These are phyloP conservation scores for Chiroxiphia lanceolata DNA, from an alignment of 2,797 vertebrate genomes.

Conservation along the genomic window DNA sequence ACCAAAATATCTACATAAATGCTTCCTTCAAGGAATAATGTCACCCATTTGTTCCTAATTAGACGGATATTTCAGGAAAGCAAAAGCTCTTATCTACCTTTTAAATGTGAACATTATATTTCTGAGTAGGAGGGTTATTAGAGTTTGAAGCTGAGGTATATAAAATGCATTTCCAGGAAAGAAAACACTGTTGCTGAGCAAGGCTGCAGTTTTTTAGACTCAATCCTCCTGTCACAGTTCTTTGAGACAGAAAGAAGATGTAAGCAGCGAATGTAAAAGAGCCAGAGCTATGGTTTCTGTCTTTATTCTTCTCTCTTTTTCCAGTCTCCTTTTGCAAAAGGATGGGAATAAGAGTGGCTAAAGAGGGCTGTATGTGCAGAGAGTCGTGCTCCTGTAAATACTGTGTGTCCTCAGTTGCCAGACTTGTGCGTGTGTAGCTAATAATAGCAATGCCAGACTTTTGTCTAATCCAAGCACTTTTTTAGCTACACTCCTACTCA, in stretches of 20 bases:
- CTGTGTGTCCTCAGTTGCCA: accelerated
- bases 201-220: background rate
- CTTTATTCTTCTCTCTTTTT: background rate
- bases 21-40: background rate
- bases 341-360: background rate
- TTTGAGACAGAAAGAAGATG: background rate
- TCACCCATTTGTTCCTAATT: background rate
- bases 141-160: background rate
- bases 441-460: background rate
- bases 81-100: background rate
- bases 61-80: background rate
- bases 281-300: background rate
- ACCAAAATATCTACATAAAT: background rate
- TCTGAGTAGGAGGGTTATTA: background rate
- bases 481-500: background rate
- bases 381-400: background rate
- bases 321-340: background rate
- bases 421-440: background rate
- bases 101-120: background rate
- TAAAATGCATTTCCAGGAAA: background rate
- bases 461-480: background rate
- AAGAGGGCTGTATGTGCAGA: background rate
- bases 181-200: background rate
- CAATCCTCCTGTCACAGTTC: background rate
- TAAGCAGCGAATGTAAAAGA: background rate